These are phyloP conservation scores for Nephrotoma appendiculata DNA, from an alignment of 2,888 invertebrate genomes.

Conservation along the genomic window DNA sequence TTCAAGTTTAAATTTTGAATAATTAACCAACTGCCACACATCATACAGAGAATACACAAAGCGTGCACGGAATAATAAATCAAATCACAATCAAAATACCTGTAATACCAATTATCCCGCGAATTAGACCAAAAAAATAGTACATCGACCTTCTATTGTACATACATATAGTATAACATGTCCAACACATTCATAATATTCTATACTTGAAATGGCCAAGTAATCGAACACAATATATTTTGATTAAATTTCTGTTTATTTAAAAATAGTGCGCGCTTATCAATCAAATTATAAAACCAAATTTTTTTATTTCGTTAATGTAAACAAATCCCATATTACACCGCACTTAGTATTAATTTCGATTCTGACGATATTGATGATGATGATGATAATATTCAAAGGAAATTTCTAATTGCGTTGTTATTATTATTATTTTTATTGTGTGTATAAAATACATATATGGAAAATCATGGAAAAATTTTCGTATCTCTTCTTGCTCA, in stretches of 20 bases:
- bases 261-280: not conserved
- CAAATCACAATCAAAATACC: not conserved
- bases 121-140: not conserved
- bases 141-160: not conserved
- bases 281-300: not conserved
- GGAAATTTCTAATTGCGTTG: not conserved
- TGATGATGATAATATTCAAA: not conserved
- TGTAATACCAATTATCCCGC: not conserved
- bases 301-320: not conserved
- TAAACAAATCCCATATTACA: not conserved
- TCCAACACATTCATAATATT: not conserved
- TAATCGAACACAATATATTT: not conserved
- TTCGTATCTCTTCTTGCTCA: not conserved
- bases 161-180: too few species aligned
- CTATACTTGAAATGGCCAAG: not conserved
- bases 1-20: too few species aligned
- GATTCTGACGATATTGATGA: not conserved
- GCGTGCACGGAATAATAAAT: not conserved
- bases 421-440: not conserved
- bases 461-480: not conserved
- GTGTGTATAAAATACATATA: not conserved
- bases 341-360: not conserved
- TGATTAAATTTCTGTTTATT: not conserved
- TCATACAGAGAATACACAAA: not conserved
- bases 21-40: too few species aligned